A percentile compares a stretch with the other conserved stretches of the same genome.
Conservation (phyloP, 2,797 vertebrate genomes). For the Enteromius afrohamiltoni region DNA sequence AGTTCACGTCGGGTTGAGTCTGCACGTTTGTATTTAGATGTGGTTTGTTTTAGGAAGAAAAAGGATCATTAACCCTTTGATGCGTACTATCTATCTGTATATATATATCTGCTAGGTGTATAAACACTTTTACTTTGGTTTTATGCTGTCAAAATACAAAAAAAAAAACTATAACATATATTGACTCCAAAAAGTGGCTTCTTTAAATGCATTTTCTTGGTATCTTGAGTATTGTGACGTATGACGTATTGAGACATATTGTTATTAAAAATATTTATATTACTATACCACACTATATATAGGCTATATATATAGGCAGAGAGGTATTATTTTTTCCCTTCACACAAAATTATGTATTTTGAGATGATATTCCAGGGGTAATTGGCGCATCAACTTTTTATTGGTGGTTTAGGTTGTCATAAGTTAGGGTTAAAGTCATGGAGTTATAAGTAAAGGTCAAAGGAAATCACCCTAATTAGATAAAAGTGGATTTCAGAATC, state of each 20-base stretch:
- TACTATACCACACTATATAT: background rate
- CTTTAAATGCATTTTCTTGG: background rate
- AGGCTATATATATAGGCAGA: background rate
- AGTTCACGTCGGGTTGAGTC: background rate
- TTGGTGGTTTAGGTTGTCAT: background rate
- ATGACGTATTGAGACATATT: too few species aligned
- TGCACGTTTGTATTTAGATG: slow-evolving; percentile 1
- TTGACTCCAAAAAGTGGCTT: background rate
- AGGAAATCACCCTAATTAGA: background rate
- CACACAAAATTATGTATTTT: background rate
- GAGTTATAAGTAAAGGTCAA: background rate
- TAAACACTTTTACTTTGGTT: background rate
- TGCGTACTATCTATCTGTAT: background rate
- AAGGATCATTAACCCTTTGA: background rate
- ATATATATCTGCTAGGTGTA: background rate
- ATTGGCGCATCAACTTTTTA: background rate
- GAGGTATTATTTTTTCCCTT: background rate
- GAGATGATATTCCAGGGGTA: background rate
- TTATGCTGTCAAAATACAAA: background rate
- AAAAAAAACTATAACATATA: background rate
- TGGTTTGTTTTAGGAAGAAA: background rate
- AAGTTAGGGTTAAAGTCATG: background rate
- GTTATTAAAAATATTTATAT: background rate
- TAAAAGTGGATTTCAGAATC: background rate
- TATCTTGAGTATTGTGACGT: background rate